A percentile compares a stretch with the other conserved stretches of the same genome.
Evolutionary conservation across 2,888 invertebrate genomes (phyloP).

Genomic region (Brenthis hecate): DNA sequence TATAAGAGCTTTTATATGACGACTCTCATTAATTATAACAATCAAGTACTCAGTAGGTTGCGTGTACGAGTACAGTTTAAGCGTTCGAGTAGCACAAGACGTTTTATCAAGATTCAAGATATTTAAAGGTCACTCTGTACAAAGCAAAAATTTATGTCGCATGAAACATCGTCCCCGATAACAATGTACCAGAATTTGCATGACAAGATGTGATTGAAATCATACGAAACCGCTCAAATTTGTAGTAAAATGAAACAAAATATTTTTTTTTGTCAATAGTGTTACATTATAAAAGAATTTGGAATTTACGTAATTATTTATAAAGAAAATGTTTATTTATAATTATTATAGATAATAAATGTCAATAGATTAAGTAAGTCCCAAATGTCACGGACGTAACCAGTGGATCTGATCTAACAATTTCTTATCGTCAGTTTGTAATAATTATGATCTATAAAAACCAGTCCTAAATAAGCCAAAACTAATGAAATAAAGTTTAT

Average conservation of each 20-base stretch:
- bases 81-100: neutral
- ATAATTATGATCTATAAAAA: no score
- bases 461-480: no score
- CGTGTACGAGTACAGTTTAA: neutral
- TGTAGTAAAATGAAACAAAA: neutral
- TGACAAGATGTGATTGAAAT: slow-evolving; percentile 19
- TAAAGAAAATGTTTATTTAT: no score
- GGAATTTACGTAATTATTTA: no score
- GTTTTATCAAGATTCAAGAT: slow-evolving; percentile 30
- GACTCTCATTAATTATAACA: no score
- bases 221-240: neutral
- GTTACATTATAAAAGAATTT: no score
- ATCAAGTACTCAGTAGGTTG: neutral
- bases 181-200: slow-evolving; percentile 23
- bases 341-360: no score
- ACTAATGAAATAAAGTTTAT: neutral
- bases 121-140: slow-evolving; percentile 27
- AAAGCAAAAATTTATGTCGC: slow-evolving; percentile 26
- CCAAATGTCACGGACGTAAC: no score
- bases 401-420: no score
- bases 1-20: no score
- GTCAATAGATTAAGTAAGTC: no score
- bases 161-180: slow-evolving; percentile 31
- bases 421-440: no score
- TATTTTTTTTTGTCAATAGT: neutral